phyloP scores from a whole-genome alignment of 2,797 vertebrate genomes.

The Enteromius mattozi region DNA sequence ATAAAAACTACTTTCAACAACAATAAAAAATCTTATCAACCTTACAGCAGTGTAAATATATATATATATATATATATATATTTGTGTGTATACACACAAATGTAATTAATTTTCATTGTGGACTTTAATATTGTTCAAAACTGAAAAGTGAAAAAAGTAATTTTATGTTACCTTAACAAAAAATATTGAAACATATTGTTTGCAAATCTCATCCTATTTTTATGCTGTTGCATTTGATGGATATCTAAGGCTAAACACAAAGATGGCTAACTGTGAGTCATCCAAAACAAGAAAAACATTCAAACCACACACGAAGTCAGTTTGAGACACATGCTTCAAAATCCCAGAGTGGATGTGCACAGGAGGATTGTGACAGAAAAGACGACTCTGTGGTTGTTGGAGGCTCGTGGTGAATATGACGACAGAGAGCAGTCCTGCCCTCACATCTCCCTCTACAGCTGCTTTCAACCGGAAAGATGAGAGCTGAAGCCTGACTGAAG shows the following conservation, averaged over 20 bases:
- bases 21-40: background rate
- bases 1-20: background rate
- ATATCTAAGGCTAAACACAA: background rate
- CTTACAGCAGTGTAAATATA: background rate
- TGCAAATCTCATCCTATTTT: background rate
- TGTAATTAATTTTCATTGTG: background rate
- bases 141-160: background rate
- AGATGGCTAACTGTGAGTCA: background rate
- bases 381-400: background rate
- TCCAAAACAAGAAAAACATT: background rate
- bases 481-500: slow-evolving; percentile 52
- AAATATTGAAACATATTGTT: background rate
- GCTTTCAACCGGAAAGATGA: slow-evolving; percentile 58
- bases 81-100: background rate
- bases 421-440: slow-evolving; percentile 43
- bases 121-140: background rate
- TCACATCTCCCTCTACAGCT: slow-evolving; percentile 53
- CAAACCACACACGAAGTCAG: background rate
- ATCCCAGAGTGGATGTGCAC: background rate
- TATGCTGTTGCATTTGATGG: background rate
- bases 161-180: background rate
- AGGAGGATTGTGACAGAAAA: slow-evolving; percentile 15
- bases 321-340: slow-evolving; percentile 1
- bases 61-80: background rate
- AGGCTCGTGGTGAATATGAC: slow-evolving; percentile 29